A percentile compares a stretch with the other conserved stretches of the same genome.
Conservation (phyloP, 2,888 invertebrate species). For the Lutraria lutraria region DNA sequence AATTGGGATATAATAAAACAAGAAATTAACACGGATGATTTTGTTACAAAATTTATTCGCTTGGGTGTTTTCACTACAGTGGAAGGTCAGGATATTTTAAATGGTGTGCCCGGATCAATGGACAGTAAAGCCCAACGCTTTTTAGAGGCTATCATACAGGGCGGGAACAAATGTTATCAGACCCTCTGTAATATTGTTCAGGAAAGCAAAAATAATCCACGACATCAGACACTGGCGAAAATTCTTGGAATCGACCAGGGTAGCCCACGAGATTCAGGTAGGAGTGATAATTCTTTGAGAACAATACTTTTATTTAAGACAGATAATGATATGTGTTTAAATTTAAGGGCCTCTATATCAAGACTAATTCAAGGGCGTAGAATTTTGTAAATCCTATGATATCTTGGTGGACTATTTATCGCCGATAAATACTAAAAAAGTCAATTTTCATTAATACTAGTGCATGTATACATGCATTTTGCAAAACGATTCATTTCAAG, state of each 20-base stretch:
- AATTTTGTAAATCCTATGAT: no score
- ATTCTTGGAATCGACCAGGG: slow-evolving; percentile 51
- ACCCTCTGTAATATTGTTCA: slow-evolving; percentile 70
- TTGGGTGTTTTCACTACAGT: slow-evolving; percentile 62
- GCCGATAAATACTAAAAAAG: no score
- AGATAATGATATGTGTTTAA: no score
- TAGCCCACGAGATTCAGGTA: slow-evolving; percentile 41
- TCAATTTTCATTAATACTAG: no score
- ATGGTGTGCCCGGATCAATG: slow-evolving; percentile 55
- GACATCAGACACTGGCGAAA: slow-evolving; percentile 50
- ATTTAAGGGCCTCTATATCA: no score
- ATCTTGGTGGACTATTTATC: no score
- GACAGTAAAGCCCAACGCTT: slow-evolving; percentile 71
- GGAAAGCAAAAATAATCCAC: slow-evolving; percentile 65
- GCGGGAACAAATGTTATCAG: slow-evolving; percentile 71
- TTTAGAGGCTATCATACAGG: slow-evolving; percentile 67
- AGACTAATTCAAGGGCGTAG: no score
- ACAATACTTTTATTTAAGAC: background rate
- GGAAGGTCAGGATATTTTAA: slow-evolving; percentile 63
- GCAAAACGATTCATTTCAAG: no score
- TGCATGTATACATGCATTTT: no score
- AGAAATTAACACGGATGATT: slow-evolving; percentile 71
- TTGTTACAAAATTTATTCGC: slow-evolving; percentile 66
- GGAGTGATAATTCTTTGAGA: background rate
- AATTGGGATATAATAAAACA: slow-evolving; percentile 72